These are phyloP conservation scores for Vulpes lagopus DNA, from an alignment of 2,113 vertebrate genomes.

Conservation along the genomic window DNA sequence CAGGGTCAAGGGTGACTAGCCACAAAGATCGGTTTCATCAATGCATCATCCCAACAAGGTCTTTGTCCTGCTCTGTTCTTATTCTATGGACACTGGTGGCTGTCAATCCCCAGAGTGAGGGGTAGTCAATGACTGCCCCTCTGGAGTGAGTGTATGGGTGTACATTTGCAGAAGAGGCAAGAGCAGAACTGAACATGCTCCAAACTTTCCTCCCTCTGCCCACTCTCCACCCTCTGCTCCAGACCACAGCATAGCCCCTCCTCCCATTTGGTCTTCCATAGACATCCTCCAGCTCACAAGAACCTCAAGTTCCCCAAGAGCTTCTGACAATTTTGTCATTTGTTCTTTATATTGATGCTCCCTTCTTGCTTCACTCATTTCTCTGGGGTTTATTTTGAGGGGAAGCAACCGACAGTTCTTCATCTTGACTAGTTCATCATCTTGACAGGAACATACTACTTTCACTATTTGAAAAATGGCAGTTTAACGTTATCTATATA, in stretches of 20 bases:
- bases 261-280: not conserved
- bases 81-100: not conserved
- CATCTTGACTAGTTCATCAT: slow-evolving; percentile 9
- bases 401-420: slow-evolving; percentile 4
- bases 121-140: not conserved
- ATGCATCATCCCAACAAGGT: accelerated
- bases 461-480: slow-evolving; percentile 52
- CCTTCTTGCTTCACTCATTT: not conserved
- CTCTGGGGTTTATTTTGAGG: not conserved
- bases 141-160: not conserved
- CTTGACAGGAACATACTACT: slow-evolving; percentile 13
- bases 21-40: not conserved
- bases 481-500: slow-evolving; percentile 24
- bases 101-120: not conserved
- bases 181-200: not conserved
- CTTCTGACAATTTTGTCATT: not conserved
- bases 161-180: not conserved
- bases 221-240: not conserved
- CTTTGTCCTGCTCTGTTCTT: not conserved
- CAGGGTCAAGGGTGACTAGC: not conserved
- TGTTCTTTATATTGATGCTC: not conserved
- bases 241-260: not conserved
- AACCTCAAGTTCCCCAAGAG: not conserved
- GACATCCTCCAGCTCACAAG: not conserved
- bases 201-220: too few relatives aligned